Evolutionary conservation across 2,797 vertebrate genomes (phyloP).

Genomic region (Lithobates pipiens): DNA sequence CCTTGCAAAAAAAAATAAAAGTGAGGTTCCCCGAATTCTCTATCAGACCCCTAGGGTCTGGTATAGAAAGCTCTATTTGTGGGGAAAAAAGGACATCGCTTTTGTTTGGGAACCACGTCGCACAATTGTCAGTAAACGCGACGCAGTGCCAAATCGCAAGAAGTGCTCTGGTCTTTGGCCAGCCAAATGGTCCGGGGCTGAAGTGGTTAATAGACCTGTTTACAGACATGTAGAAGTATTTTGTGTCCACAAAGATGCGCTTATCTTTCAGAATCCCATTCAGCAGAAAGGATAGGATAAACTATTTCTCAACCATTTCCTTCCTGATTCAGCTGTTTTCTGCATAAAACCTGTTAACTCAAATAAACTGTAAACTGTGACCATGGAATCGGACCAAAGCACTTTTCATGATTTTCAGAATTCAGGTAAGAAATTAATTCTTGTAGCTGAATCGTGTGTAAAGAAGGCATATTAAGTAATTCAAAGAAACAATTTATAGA

Average conservation of each 20-base stretch:
- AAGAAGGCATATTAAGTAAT: not conserved
- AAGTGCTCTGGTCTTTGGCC: too few species aligned
- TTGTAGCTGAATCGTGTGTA: not conserved
- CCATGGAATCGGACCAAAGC: slow-evolving; percentile 14
- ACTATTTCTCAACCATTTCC: slow-evolving; percentile 43
- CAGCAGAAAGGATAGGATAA: not conserved
- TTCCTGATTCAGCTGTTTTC: slow-evolving; percentile 23
- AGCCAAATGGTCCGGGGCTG: too few species aligned
- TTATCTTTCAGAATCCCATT: not conserved
- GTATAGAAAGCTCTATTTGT: too few species aligned
- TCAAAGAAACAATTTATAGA: not conserved
- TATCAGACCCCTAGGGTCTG: too few species aligned
- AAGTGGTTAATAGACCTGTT: not conserved
- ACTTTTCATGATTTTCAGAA: not conserved
- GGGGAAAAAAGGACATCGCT: too few species aligned
- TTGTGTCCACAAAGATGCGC: not conserved
- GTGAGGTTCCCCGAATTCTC: too few species aligned
- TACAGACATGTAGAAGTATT: not conserved
- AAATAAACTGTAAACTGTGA: not conserved
- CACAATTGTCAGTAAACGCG: too few species aligned
- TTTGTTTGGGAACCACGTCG: too few species aligned
- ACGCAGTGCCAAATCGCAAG: too few species aligned
- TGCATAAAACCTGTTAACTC: not conserved
- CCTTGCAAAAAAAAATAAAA: too few species aligned
- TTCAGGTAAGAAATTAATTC: slow-evolving; percentile 1